A percentile compares a stretch with the other conserved stretches of the same genome.
These are phyloP conservation scores for Tupiocoris notatus DNA, from an alignment of 2,888 invertebrate genomes.

Conservation along the genomic window DNA sequence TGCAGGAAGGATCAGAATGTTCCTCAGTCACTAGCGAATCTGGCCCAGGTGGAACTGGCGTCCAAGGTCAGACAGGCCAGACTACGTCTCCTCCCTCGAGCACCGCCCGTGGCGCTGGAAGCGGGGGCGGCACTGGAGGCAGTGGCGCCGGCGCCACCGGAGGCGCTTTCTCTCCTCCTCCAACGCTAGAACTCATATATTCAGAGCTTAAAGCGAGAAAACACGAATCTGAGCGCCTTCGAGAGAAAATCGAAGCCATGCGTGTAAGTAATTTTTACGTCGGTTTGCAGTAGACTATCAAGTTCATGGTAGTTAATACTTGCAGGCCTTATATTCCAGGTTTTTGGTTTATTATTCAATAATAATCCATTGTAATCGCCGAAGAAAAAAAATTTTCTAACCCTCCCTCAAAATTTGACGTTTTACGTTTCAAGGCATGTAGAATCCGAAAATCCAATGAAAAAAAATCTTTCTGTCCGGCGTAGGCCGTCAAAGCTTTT, in stretches of 20 bases:
- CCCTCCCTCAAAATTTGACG: too few species aligned
- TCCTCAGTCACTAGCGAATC: slow-evolving; percentile 85
- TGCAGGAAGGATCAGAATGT: slow-evolving; percentile 77
- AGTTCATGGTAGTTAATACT: too few species aligned
- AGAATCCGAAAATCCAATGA: too few species aligned
- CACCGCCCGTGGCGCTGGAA: slow-evolving; percentile 46
- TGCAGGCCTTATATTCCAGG: too few species aligned
- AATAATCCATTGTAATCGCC: too few species aligned
- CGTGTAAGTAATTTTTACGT: slow-evolving; percentile 62
- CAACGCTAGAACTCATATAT: slow-evolving; percentile 68
- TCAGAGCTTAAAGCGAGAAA: slow-evolving; percentile 77
- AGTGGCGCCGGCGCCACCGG: slow-evolving; percentile 46
- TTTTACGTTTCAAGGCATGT: too few species aligned
- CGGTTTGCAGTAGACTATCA: too few species aligned
- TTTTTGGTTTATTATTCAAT: too few species aligned
- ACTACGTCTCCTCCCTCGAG: slow-evolving; percentile 45
- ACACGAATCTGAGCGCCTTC: slow-evolving; percentile 76
- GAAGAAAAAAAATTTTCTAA: too few species aligned
- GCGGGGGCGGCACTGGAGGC: slow-evolving; percentile 46
- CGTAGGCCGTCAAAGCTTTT: too few species aligned
- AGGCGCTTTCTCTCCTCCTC: slow-evolving; percentile 46
- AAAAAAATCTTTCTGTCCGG: too few species aligned
- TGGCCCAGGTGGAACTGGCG: slow-evolving; percentile 58
- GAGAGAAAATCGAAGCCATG: slow-evolving; percentile 75
- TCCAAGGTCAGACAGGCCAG: slow-evolving; percentile 29